Percentiles rank a stretch among this genome's conserved stretches.
These are phyloP conservation scores for Coptotermes formosanus DNA, from an alignment of 1,140 invertebrate species.

Conservation along the genomic window DNA sequence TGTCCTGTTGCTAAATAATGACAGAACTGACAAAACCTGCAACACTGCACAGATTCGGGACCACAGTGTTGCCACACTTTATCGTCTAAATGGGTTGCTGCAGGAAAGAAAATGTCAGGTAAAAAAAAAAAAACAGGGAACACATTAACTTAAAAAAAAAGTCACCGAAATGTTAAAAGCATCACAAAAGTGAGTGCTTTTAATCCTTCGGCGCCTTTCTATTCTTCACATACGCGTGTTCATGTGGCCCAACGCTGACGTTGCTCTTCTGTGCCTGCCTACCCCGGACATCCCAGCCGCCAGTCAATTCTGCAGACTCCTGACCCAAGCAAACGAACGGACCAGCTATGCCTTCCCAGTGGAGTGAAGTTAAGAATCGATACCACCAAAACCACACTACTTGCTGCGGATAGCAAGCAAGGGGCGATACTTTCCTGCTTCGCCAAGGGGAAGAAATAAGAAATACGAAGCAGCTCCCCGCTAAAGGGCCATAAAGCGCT, in stretches of 20 bases:
- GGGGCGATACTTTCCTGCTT: background rate
- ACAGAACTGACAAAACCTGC: too few species aligned
- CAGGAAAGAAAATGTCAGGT: too few species aligned
- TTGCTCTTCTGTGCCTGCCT: background rate
- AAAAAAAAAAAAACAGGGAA: too few species aligned
- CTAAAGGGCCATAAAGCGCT: background rate
- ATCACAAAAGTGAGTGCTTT: too few species aligned
- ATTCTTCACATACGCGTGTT: background rate
- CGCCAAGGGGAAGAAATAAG: background rate
- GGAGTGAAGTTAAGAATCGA: conserved; percentile 6
- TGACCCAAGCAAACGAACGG: background rate
- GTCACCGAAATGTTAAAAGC: too few species aligned
- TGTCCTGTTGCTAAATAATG: too few species aligned
- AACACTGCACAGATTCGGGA: too few species aligned
- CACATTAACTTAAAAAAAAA: too few species aligned
- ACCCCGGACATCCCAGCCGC: background rate
- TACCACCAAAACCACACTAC: background rate
- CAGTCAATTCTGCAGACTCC: background rate
- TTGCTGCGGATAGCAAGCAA: background rate
- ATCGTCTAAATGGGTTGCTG: too few species aligned
- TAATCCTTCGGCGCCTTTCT: too few species aligned
- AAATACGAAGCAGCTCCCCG: background rate
- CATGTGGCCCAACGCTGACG: background rate
- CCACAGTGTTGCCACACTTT: too few species aligned
- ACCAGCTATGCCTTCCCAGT: background rate